Percentiles rank a stretch among this genome's conserved stretches.
Evolutionary conservation across 2,888 invertebrate genomes (phyloP).

Genomic region (Cinara cedri): DNA sequence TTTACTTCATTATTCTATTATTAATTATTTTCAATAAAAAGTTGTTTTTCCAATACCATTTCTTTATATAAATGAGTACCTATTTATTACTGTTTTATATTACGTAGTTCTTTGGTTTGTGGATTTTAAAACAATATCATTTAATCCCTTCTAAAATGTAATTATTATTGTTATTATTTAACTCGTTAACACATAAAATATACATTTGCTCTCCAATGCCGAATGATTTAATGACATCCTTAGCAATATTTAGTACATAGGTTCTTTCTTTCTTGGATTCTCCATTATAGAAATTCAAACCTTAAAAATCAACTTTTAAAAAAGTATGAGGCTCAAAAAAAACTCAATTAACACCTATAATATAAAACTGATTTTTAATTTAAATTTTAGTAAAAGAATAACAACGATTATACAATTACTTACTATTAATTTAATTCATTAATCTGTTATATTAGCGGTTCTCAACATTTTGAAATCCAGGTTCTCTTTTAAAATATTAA

Average conservation of each 20-base stretch:
- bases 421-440: not conserved
- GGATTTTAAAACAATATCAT: not conserved
- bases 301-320: too few species aligned
- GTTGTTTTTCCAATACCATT: conserved; percentile 26
- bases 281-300: too few species aligned
- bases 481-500: too few species aligned
- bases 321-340: too few species aligned
- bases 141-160: not conserved
- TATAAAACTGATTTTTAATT: too few species aligned
- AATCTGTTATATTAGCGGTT: not conserved
- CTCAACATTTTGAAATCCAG: too few species aligned
- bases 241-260: not conserved
- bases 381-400: too few species aligned
- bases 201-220: not conserved
- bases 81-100: conserved; percentile 10
- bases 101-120: not conserved
- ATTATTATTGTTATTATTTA: not conserved
- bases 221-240: not conserved
- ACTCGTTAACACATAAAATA: too few species aligned
- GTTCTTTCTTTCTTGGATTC: too few species aligned
- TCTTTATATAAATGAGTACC: not conserved
- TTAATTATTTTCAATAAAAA: conserved; percentile 23
- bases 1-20: too few species aligned
- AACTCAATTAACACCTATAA: too few species aligned
- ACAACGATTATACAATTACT: too few species aligned